A percentile compares a stretch with the other conserved stretches of the same genome.
Conservation (phyloP, 2,888 invertebrate species). For the Polyploca ridens region DNA sequence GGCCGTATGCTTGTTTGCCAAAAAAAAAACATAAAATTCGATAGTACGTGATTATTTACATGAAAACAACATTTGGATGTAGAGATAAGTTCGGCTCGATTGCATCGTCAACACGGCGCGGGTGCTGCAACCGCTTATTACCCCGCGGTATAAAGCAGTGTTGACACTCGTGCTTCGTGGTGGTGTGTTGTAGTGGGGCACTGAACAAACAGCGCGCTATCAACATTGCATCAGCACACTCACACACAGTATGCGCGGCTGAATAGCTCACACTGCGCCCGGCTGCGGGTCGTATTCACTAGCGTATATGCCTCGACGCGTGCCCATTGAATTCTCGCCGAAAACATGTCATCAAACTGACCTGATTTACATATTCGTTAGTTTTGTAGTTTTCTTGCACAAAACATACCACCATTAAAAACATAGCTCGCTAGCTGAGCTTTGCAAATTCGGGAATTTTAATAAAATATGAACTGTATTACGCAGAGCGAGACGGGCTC, state of each 20-base stretch:
- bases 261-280: not conserved
- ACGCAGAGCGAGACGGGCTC: not conserved
- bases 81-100: not conserved
- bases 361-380: no score
- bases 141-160: not conserved
- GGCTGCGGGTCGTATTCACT: no score
- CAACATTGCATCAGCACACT: conserved; percentile 45
- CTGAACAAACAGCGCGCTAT: conserved; percentile 34
- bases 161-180: not conserved
- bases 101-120: conserved; percentile 7
- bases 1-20: no score
- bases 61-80: not conserved
- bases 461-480: not conserved
- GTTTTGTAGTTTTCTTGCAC: no score
- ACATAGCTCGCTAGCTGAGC: no score
- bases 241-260: conserved; percentile 26
- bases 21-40: not conserved
- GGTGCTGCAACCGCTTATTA: conserved; percentile 9
- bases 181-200: not conserved
- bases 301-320: no score
- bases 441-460: not conserved
- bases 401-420: no score
- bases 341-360: not conserved
- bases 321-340: not conserved
- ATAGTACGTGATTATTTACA: not conserved